Percentiles rank a stretch among this genome's conserved stretches.
Conservation (phyloP, 2,888 invertebrate species). For the Scaptomyza parva region DNA sequence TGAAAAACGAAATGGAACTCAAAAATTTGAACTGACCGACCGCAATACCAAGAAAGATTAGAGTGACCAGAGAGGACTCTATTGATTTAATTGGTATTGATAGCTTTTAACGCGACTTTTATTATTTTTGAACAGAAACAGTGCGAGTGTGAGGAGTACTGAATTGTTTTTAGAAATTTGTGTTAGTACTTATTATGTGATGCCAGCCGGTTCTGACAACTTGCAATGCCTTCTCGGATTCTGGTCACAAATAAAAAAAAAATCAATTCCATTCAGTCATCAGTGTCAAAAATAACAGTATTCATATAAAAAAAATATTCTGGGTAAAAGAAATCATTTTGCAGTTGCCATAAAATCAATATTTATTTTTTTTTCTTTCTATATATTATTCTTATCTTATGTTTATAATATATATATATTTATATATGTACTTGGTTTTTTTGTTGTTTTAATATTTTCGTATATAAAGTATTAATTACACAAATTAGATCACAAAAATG, state of each 20-base stretch:
- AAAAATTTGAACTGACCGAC: conserved; percentile 34
- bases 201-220: conserved; percentile 30
- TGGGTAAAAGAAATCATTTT: conserved; percentile 25
- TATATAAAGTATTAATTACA: conserved; percentile 77
- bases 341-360: conserved; percentile 72
- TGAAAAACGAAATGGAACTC: conserved; percentile 27
- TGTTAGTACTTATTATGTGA: conserved; percentile 39
- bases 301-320: too few relatives aligned
- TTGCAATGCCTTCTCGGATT: conserved; percentile 42
- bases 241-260: neutral
- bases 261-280: neutral
- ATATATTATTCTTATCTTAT: conserved; percentile 51
- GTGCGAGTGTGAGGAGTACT: conserved; percentile 59
- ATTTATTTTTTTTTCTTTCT: conserved; percentile 54
- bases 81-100: conserved; percentile 25
- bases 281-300: conserved; percentile 13
- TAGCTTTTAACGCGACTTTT: conserved; percentile 22
- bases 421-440: conserved; percentile 24
- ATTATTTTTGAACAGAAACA: conserved; percentile 44
- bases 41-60: conserved; percentile 30
- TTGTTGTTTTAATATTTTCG: conserved; percentile 58
- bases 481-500: conserved; percentile 82
- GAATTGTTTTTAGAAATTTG: conserved; percentile 50
- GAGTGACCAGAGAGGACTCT: conserved; percentile 27
- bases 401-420: conserved; percentile 47